Evolutionary conservation across 2,113 vertebrate species (phyloP).

Genomic region (Geococcyx californianus): DNA sequence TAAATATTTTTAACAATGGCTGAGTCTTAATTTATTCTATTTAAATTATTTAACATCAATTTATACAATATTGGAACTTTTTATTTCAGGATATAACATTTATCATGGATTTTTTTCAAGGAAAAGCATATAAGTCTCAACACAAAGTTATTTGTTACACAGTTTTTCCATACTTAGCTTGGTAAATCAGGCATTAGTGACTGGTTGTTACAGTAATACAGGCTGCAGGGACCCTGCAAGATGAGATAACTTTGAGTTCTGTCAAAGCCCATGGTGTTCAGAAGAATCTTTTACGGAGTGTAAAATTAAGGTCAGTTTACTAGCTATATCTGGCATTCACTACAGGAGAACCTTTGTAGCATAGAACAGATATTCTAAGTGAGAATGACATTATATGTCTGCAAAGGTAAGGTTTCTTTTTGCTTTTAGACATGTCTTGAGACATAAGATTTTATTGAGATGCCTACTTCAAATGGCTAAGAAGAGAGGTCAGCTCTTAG

Average conservation of each 20-base stretch:
- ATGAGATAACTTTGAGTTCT: background rate
- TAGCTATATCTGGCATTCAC: background rate
- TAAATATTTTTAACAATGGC: background rate
- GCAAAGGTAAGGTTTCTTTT: background rate
- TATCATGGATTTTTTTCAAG: background rate
- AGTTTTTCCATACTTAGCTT: background rate
- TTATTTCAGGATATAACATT: constrained; percentile 8
- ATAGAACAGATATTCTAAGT: background rate
- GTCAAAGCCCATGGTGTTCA: background rate
- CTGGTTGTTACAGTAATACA: background rate
- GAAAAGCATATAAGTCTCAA: background rate
- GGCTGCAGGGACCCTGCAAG: background rate
- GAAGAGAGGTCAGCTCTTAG: background rate
- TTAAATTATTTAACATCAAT: constrained; percentile 29
- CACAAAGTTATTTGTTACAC: background rate
- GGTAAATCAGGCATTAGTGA: background rate
- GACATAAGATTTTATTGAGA: background rate
- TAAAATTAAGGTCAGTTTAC: background rate
- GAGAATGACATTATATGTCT: background rate
- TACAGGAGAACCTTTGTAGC: background rate
- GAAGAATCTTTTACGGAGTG: background rate
- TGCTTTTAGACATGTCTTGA: background rate
- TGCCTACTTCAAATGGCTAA: background rate
- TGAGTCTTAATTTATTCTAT: constrained; percentile 24
- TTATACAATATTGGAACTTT: background rate